Evolutionary conservation across 2,797 vertebrate species (phyloP), one percentile per base, ranked within the genome.

Genomic region (Neostethus bicornis): DNA sequence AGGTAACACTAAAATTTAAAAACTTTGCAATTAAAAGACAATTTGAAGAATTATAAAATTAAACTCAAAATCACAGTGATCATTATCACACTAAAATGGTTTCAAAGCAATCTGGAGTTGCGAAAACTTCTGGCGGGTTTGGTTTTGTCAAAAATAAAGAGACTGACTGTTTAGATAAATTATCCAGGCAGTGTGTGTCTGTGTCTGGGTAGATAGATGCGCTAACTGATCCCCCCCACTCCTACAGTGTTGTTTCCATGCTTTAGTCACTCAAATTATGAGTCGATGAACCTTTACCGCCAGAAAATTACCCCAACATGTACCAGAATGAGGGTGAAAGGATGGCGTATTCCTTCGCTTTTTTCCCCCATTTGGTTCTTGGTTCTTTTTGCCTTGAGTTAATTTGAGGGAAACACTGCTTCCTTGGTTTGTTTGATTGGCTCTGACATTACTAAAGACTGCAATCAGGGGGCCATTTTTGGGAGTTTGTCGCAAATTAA

Each of bases 401-500:
- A 91, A 92, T 91, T 92, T 90, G 86, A 91, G 75, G 90, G 81
- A 85, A 93, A 92, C 85, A 61, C 68, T 90, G 79, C 77, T 90
- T 90, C 85, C 69, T 80, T 64, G 72, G 75, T 87, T 85, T 84
- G 85, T 88, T 91, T 92, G 93, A 94, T 91, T 93, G 84, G 80
- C 79, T 83, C 87, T 91, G 88, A 90, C 85, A 78, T 93, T 83
- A 91, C 81, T 91, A 93, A 94, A 93, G 75, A 93, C 85, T 80
- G 79, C 82, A 93, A 92, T 90, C 87, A 93, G 84, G 91, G 91
- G 87, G 90, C 81, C 89, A 87, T 90, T 85, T n/a, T 70, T 90
- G 73, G 81, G 91, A 91, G 81, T 79, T 89, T 88, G 91, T 88
- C 67, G 74, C 82, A 80, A 72, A 91, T 92, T 92, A 95, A 91